A percentile compares a stretch with the other conserved stretches of the same genome.
Conservation (phyloP, 2,113 vertebrate genomes). For the Nannospalax galili region DNA sequence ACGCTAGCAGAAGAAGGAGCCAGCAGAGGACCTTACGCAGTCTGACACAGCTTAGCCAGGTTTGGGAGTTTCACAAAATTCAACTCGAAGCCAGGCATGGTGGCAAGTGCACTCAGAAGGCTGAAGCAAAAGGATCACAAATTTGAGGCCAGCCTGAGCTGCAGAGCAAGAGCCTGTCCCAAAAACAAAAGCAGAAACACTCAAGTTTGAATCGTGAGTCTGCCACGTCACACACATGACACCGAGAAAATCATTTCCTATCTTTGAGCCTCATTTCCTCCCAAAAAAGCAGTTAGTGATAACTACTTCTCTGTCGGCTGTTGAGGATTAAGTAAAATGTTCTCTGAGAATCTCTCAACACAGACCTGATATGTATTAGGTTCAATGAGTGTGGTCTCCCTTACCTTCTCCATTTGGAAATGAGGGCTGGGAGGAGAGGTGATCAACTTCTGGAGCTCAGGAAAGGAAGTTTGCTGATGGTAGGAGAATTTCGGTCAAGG, state of each 20-base stretch:
- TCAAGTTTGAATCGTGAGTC: not conserved
- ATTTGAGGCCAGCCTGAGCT: not conserved
- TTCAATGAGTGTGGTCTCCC: not conserved
- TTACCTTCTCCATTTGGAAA: not conserved
- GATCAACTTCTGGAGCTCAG: not conserved
- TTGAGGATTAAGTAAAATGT: not conserved
- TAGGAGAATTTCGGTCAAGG: not conserved
- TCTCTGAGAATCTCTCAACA: not conserved
- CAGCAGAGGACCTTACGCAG: not conserved
- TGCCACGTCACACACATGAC: not conserved
- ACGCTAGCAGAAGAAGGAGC: not conserved
- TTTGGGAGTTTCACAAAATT: not conserved
- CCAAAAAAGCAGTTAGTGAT: not conserved
- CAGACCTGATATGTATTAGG: not conserved
- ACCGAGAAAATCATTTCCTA: constrained; percentile 5
- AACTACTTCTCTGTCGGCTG: not conserved
- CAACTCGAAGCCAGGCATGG: not conserved
- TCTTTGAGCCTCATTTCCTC: not conserved
- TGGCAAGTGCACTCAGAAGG: not conserved
- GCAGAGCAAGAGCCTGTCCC: not conserved
- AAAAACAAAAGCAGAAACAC: not conserved
- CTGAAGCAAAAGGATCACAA: not conserved
- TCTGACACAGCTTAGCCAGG: not conserved
- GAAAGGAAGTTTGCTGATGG: too few species aligned
- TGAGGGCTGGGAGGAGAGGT: not conserved